These are phyloP conservation scores for Dufourea novaeangliae DNA, from an alignment of 1,140 invertebrate genomes.

Conservation along the genomic window DNA sequence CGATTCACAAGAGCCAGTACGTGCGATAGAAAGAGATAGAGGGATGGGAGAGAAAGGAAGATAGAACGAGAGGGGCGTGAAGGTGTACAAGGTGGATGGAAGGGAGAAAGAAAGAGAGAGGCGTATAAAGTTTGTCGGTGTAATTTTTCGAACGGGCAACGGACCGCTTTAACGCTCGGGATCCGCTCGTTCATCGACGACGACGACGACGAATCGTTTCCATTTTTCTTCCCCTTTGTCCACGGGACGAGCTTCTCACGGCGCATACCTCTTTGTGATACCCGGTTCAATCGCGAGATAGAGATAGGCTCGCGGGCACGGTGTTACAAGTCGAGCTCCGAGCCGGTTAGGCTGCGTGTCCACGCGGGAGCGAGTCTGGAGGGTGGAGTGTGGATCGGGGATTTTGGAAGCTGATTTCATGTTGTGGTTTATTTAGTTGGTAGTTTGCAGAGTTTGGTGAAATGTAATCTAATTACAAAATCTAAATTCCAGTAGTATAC, in stretches of 20 bases:
- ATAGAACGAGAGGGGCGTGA: background rate
- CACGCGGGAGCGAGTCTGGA: background rate
- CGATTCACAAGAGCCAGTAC: slow-evolving; percentile 43
- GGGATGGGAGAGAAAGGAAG: background rate
- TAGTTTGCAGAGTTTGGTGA: no score
- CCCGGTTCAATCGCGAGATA: slow-evolving; percentile 9
- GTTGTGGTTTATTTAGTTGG: no score
- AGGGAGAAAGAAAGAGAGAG: background rate
- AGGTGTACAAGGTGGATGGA: background rate
- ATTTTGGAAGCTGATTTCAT: no score
- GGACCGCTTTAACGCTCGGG: background rate
- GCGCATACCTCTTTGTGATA: slow-evolving; percentile 12
- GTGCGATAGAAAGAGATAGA: background rate
- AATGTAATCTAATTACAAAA: no score
- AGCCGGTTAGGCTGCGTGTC: background rate
- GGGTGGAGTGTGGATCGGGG: background rate
- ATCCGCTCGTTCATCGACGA: background rate
- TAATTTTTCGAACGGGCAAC: slow-evolving; percentile 14
- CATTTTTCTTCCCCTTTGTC: slow-evolving; percentile 8
- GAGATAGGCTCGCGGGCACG: slow-evolving; percentile 6
- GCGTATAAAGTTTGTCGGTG: slow-evolving; percentile 23
- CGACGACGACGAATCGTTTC: slow-evolving; percentile 12
- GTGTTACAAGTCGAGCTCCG: slow-evolving; percentile 1
- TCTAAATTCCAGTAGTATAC: no score
- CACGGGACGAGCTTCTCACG: slow-evolving; percentile 3